Conservation (phyloP, 2,797 vertebrate genomes). For the Enteromius radiatus region DNA sequence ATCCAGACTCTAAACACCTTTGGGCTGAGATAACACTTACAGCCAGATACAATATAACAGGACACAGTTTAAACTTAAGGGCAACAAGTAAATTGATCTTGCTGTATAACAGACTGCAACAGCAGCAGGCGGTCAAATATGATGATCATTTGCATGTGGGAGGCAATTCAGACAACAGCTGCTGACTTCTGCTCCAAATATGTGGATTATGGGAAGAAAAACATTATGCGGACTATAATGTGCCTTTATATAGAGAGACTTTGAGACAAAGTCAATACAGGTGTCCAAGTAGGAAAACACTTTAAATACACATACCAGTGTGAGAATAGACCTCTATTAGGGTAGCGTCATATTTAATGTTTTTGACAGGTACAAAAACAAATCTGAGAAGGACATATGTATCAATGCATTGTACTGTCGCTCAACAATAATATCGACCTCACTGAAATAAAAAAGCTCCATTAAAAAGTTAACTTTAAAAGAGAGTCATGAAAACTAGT, state of each 20-base stretch:
- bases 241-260: conserved; percentile 27
- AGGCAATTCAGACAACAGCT: conserved; percentile 45
- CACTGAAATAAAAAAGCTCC: background rate
- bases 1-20: conserved; percentile 54
- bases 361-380: background rate
- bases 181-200: conserved; percentile 42
- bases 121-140: conserved; percentile 35
- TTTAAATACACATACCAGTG: background rate
- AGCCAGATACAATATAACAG: conserved; percentile 10
- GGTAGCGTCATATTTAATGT: background rate
- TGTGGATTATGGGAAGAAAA: conserved; percentile 45
- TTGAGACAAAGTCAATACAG: conserved; percentile 29
- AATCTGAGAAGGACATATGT: background rate
- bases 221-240: conserved; percentile 5
- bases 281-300: background rate
- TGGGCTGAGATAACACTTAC: conserved; percentile 13
- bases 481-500: background rate
- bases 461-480: background rate
- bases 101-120: conserved; percentile 37
- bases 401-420: background rate
- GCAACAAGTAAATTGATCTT: conserved; percentile 23
- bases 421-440: background rate
- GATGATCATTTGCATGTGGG: conserved; percentile 17
- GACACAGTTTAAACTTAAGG: conserved; percentile 20
- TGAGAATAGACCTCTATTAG: background rate